These are phyloP conservation scores for Vannuccia rotundouncinata DNA, from an alignment of 2,888 invertebrate genomes.

Conservation along the genomic window DNA sequence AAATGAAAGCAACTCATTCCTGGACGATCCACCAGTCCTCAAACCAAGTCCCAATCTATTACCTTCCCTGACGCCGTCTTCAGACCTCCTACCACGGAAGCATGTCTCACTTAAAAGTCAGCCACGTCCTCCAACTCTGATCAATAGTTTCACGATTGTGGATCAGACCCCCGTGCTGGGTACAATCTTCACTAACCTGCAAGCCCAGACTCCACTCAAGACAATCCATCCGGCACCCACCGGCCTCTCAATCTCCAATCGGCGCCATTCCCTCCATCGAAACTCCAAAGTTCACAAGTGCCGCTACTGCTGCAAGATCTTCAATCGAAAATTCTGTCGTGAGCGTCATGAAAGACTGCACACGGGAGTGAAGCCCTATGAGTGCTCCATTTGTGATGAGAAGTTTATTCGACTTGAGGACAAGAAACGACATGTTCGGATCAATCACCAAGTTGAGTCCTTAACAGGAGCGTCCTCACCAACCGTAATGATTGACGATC, in stretches of 20 bases:
- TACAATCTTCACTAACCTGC: not conserved
- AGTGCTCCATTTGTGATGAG: constrained; percentile 35
- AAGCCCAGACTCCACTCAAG: not conserved
- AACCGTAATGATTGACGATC: not conserved
- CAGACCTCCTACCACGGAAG: not conserved
- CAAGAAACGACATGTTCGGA: constrained; percentile 40
- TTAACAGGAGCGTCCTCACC: not conserved
- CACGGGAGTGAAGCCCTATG: constrained; percentile 40
- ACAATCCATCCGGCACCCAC: not conserved
- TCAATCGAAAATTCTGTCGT: constrained; percentile 38
- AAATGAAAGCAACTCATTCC: not conserved
- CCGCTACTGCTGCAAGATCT: constrained; percentile 37
- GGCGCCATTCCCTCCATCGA: not conserved
- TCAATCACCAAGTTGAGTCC: not conserved
- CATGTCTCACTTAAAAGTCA: not conserved
- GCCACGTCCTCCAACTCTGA: too few relatives aligned
- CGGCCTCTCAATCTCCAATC: not conserved
- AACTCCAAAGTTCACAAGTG: constrained; percentile 34
- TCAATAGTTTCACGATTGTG: not conserved
- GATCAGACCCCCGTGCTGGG: not conserved
- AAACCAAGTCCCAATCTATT: not conserved
- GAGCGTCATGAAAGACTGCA: constrained; percentile 39
- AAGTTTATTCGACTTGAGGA: constrained; percentile 40
- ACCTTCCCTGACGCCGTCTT: not conserved
- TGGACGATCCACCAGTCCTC: not conserved